Percentiles rank a stretch among this genome's conserved stretches.
These are phyloP conservation scores for Philereme transversata DNA, from an alignment of 2,888 invertebrate genomes.

Conservation along the genomic window DNA sequence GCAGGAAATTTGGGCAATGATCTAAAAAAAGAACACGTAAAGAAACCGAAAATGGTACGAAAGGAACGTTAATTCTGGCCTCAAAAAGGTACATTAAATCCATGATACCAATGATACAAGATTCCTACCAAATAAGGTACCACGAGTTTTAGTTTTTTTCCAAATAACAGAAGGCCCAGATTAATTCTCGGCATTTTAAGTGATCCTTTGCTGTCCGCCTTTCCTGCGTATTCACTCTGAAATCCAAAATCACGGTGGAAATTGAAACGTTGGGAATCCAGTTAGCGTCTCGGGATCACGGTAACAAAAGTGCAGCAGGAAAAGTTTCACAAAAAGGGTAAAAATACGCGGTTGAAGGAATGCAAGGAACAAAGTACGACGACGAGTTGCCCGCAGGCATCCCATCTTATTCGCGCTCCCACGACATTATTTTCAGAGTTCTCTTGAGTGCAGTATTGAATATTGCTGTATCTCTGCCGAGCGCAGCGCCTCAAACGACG, in stretches of 20 bases:
- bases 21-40: constrained; percentile 24
- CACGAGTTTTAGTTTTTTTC: not conserved
- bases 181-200: constrained; percentile 29
- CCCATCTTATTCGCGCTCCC: constrained; percentile 28
- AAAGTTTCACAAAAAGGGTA: constrained; percentile 38
- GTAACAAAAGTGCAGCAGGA: constrained; percentile 37
- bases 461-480: constrained; percentile 20
- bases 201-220: constrained; percentile 26
- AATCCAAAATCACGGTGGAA: constrained; percentile 34
- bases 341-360: constrained; percentile 30
- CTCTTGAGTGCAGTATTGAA: constrained; percentile 38
- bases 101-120: constrained; percentile 9
- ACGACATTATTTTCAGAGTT: constrained; percentile 27
- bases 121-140: constrained; percentile 5
- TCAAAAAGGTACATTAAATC: constrained; percentile 13
- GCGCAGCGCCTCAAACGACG: constrained; percentile 13
- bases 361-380: constrained; percentile 37
- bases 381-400: constrained; percentile 33
- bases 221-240: constrained; percentile 12
- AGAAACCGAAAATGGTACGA: constrained; percentile 16
- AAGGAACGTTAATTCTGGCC: constrained; percentile 19
- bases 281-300: constrained; percentile 39
- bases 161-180: constrained; percentile 14
- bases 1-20: constrained; percentile 5
- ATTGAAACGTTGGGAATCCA: constrained; percentile 41